Conservation (phyloP, 2,797 vertebrate species). For the Eremophila alpestris region DNA sequence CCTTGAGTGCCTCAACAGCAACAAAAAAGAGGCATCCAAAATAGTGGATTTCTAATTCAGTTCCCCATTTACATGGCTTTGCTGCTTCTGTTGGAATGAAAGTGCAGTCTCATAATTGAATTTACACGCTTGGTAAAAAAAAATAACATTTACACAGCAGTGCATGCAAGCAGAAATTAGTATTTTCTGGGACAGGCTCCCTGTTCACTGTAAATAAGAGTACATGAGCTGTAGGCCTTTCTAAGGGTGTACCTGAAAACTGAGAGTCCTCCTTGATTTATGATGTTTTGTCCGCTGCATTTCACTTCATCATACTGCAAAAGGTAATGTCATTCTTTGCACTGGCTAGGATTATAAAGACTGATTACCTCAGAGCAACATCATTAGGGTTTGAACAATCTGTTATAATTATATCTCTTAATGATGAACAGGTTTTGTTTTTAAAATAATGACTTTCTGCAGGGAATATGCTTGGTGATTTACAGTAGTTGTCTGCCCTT, state of each 20-base stretch:
- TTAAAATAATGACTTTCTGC: slow-evolving; percentile 76
- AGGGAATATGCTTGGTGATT: slow-evolving; percentile 81
- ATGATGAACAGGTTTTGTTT: slow-evolving; percentile 77
- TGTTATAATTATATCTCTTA: slow-evolving; percentile 81
- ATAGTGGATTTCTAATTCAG: neutral
- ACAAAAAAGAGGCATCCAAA: neutral
- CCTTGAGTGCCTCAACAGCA: neutral
- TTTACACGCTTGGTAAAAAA: neutral
- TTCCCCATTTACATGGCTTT: neutral
- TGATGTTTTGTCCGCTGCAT: slow-evolving; percentile 78
- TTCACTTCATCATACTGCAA: slow-evolving; percentile 76
- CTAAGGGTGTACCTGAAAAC: slow-evolving; percentile 16
- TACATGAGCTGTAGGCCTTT: slow-evolving; percentile 4
- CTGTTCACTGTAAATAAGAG: slow-evolving; percentile 24
- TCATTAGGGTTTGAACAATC: slow-evolving; percentile 77
- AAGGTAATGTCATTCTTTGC: slow-evolving; percentile 71
- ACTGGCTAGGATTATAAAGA: slow-evolving; percentile 65
- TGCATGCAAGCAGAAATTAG: neutral
- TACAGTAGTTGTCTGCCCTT: slow-evolving; percentile 84
- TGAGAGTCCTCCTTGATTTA: slow-evolving; percentile 50
- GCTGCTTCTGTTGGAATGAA: slow-evolving; percentile 20
- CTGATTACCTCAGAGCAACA: slow-evolving; percentile 75
- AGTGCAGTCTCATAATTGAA: slow-evolving; percentile 21
- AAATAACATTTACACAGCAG: neutral
- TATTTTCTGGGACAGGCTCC: neutral